Base-by-base conservation (phyloP, 2,888 invertebrate genomes). In the Eupithecia inturbata region DNA sequence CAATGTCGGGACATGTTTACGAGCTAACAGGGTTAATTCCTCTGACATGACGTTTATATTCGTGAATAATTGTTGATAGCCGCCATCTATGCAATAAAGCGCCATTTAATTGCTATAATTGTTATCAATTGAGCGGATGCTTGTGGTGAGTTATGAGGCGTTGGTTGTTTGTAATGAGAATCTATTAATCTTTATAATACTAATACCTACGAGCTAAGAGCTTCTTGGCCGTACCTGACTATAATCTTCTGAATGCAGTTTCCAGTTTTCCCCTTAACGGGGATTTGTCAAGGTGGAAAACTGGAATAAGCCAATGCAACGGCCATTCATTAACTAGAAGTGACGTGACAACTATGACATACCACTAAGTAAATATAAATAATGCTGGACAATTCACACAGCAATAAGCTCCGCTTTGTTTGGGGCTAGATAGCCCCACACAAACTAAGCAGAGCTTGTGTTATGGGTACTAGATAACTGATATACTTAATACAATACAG, bases 21-120 rank as follows among this genome's bases (percentile, higher is more conserved):
- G 92, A 92, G 92, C 92, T 93, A 92, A 92, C 93, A 92, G 92
- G 93, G 92, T 94, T 93, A 93, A 92, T 93, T 91, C 92, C 92
- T 87, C 82, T 87, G 92, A 93, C 93, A 90, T 93, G 93, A 92
- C 92, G 92, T 89, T 92, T 92, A 92, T 93, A 92, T 91, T 91
- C 91, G 88, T 93, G 92, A 93, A 90, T 92, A 92, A 92, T 93
- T 90, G 94, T 92, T 91, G 89, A 91, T 90, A 90, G 90, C 84
- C 82, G 67, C 70, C 73, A 73, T 74, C 80, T 79, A 79, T 76
- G 79, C 77, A 82, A 84, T 86, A 84, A 83, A 83, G 82, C 80
- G 82, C 39, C 79, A 83, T 82, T 80, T 81, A 80, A 79, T 80
- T 78, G 76, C 72, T 74, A 63, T 74, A 73, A 76, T 22, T 71